phyloP scores from a whole-genome alignment of 2,113 vertebrate species.

The Muscicapa adusta region DNA sequence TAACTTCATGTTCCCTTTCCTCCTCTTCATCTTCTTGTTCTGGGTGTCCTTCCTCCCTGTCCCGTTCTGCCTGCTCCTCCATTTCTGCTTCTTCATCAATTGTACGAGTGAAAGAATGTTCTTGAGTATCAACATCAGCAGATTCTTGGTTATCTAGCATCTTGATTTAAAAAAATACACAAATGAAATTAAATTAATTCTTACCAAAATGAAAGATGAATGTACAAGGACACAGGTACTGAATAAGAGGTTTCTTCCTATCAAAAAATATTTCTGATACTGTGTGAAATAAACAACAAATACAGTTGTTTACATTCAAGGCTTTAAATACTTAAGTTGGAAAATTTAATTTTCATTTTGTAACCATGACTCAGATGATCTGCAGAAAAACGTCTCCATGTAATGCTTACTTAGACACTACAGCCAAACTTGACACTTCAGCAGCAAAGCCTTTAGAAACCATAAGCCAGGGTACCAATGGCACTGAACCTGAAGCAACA shows the following conservation, averaged over 20 bases:
- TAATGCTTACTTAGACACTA: neutral
- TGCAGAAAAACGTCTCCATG: neutral
- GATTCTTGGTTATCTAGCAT: slow-evolving; percentile 92
- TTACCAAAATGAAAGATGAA: neutral
- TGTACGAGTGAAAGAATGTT: slow-evolving; percentile 92
- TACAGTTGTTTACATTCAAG: neutral
- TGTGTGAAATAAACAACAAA: neutral
- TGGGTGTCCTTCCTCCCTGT: slow-evolving; percentile 87
- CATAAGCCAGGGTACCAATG: neutral
- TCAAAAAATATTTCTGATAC: neutral
- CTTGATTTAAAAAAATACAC: slow-evolving; percentile 58
- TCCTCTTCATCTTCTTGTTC: slow-evolving; percentile 95
- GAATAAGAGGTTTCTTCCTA: neutral
- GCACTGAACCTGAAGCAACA: neutral
- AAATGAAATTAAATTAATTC: neutral
- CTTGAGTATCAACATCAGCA: slow-evolving; percentile 88
- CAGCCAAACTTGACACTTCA: neutral
- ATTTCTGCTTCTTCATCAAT: slow-evolving; percentile 97
- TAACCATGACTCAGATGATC: neutral
- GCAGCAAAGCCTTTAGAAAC: neutral
- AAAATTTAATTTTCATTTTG: neutral
- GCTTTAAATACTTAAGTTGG: neutral
- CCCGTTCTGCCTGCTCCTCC: slow-evolving; percentile 90
- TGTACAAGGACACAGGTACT: neutral
- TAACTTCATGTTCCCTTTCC: slow-evolving; percentile 92